Evolutionary conservation across 1,140 invertebrate species (phyloP).

Genomic region (Laupala kohalensis): DNA sequence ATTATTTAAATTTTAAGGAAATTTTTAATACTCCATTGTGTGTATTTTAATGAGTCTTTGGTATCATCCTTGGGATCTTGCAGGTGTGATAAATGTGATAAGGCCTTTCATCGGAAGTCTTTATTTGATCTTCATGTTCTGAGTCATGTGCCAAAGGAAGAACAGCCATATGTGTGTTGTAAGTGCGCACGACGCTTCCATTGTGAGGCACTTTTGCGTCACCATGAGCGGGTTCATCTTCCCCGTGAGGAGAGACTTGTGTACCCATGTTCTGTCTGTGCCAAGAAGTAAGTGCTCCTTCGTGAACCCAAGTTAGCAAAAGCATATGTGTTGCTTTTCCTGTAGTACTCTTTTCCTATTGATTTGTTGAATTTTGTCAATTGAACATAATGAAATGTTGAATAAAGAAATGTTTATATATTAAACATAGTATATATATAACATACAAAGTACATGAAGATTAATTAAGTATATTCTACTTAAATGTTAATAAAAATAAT

Average conservation of each 20-base stretch:
- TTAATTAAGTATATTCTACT: too few species aligned
- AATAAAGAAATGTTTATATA: too few species aligned
- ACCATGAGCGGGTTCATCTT: slow-evolving; percentile 30
- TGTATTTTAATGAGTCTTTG: too few species aligned
- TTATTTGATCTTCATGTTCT: slow-evolving; percentile 12
- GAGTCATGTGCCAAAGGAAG: slow-evolving; percentile 19
- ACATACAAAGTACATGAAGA: too few species aligned
- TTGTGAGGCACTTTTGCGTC: slow-evolving; percentile 24
- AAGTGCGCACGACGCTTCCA: slow-evolving; percentile 27
- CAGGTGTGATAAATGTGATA: slow-evolving; percentile 14
- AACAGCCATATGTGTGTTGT: slow-evolving; percentile 25
- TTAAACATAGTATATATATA: too few species aligned
- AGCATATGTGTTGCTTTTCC: background rate
- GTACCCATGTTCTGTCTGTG: slow-evolving; percentile 27
- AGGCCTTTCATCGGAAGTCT: slow-evolving; percentile 11
- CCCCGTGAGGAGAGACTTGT: slow-evolving; percentile 26
- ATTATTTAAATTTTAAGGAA: background rate
- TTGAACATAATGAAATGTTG: too few species aligned
- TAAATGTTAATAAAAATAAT: too few species aligned
- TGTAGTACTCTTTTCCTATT: background rate
- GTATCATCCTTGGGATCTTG: background rate
- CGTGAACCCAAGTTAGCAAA: background rate
- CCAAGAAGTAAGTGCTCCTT: slow-evolving; percentile 19
- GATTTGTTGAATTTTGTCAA: too few species aligned
- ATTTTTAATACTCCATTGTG: background rate